Conservation (phyloP, 1,140 invertebrate species). For the Cydia fagiglandana region DNA sequence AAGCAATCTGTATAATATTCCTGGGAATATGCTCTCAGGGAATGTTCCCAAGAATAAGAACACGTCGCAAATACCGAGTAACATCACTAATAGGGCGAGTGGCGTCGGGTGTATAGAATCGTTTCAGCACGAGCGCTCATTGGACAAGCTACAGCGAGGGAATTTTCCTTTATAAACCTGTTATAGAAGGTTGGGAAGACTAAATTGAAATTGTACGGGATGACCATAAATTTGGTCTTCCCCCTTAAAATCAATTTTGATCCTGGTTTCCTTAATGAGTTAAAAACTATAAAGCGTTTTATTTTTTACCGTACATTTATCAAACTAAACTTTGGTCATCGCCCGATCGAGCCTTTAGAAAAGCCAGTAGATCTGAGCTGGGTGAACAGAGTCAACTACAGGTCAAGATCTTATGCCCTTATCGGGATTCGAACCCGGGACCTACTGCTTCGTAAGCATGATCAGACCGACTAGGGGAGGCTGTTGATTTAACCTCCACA, state of each 20-base stretch:
- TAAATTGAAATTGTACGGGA: background rate
- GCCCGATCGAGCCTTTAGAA: no score
- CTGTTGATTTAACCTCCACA: background rate
- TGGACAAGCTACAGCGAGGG: background rate
- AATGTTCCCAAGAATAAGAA: background rate
- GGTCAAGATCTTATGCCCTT: no score
- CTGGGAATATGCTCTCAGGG: background rate
- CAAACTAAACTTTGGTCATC: no score
- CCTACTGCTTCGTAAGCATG: no score
- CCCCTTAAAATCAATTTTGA: background rate
- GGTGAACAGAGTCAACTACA: no score
- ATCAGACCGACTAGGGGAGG: no score
- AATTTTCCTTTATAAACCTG: background rate
- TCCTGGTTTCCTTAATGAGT: background rate
- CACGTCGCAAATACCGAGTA: background rate
- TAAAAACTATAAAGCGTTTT: background rate
- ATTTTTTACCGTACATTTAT: no score
- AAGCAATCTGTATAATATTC: background rate
- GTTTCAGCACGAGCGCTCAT: slow-evolving; percentile 1
- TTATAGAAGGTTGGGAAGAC: background rate
- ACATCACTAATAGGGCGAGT: slow-evolving; percentile 8
- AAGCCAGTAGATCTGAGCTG: no score
- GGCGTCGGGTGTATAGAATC: slow-evolving; percentile 15
- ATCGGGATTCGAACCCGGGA: no score
- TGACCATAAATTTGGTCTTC: background rate